phyloP scores from a whole-genome alignment of 1,140 invertebrate genomes.

The Solenopsis invicta region DNA sequence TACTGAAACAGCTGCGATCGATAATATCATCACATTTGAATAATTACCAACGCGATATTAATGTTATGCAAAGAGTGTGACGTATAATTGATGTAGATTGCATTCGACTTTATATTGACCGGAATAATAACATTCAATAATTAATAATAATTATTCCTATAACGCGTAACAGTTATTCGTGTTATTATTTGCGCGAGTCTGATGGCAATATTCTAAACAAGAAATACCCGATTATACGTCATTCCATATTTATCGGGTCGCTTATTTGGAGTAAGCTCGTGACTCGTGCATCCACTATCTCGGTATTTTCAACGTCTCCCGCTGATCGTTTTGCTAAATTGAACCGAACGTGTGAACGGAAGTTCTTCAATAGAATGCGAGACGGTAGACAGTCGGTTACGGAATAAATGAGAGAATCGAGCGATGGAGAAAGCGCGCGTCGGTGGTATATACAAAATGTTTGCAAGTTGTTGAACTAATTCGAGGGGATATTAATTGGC shows the following conservation, averaged over 20 bases:
- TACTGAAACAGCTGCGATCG: conserved; percentile 1
- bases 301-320: conserved; percentile 4
- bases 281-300: not conserved
- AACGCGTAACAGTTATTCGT: conserved; percentile 6
- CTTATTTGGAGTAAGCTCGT: not conserved
- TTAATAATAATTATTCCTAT: conserved; percentile 44
- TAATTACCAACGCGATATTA: conserved; percentile 25
- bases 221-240: not conserved
- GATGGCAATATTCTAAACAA: not conserved
- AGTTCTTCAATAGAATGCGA: conserved; percentile 32
- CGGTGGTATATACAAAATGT: conserved; percentile 62
- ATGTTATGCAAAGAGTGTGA: conserved; percentile 23
- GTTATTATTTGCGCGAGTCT: not conserved
- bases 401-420: conserved; percentile 49
- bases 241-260: not conserved
- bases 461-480: conserved; percentile 68
- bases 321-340: conserved; percentile 38
- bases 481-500: conserved; percentile 66
- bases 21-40: conserved; percentile 40
- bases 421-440: not conserved
- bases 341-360: conserved; percentile 27
- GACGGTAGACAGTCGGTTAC: conserved; percentile 21
- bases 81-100: conserved; percentile 36
- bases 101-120: conserved; percentile 44
- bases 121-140: conserved; percentile 42